These are phyloP conservation scores for Listronotus bonariensis DNA, from an alignment of 1,140 invertebrate genomes.

Conservation along the genomic window DNA sequence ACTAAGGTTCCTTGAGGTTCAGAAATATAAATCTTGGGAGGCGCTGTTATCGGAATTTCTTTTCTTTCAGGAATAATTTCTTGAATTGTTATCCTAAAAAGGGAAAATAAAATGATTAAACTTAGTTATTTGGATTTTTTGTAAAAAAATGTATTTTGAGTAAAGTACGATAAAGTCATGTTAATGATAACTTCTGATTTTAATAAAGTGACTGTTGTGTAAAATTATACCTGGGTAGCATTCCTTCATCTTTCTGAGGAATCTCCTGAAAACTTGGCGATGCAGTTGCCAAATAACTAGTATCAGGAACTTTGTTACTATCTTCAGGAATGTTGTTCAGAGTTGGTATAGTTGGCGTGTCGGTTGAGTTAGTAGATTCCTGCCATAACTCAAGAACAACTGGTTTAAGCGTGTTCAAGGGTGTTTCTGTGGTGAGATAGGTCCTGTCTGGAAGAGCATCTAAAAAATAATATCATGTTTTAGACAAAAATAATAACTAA, in stretches of 20 bases:
- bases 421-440: conserved; percentile 17
- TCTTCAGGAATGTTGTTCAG: conserved; percentile 22
- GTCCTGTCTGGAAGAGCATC: conserved; percentile 23
- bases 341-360: background rate
- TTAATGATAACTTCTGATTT: too few species aligned
- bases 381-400: conserved; percentile 11
- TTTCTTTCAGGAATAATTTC: conserved; percentile 53
- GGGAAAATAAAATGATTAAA: conserved; percentile 2
- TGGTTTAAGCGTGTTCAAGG: conserved; percentile 10
- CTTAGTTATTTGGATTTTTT: background rate
- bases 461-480: too few species aligned
- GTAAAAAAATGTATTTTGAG: too few species aligned
- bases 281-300: conserved; percentile 19
- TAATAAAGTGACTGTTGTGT: too few species aligned
- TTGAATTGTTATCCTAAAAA: conserved; percentile 51
- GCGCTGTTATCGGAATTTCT: conserved; percentile 49
- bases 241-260: conserved; percentile 10
- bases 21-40: conserved; percentile 42
- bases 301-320: conserved; percentile 35
- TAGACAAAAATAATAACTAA: too few species aligned
- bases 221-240: conserved; percentile 17
- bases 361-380: conserved; percentile 8
- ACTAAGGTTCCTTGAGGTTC: conserved; percentile 39
- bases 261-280: conserved; percentile 24
- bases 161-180: too few species aligned